Evolutionary conservation across 2,113 vertebrate species (phyloP), one percentile per base, ranked within the genome.

Genomic region (Delphinus delphis): DNA sequence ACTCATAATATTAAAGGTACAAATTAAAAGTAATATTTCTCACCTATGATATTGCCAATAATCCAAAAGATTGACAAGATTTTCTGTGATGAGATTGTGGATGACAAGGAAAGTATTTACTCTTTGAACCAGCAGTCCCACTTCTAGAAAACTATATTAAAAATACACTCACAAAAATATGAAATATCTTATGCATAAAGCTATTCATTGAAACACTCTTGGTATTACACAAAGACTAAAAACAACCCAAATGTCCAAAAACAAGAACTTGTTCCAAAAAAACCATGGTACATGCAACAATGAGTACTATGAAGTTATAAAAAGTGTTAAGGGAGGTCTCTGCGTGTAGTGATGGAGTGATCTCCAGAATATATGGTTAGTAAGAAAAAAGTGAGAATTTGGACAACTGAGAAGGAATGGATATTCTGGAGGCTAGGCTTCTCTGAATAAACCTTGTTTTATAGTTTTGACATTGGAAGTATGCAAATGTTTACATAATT

Each of bases 121-220:
- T 87, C 47, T 88, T 76, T 68, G 60, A 53, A 70, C 2, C 17
- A 47, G 44, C 41, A 77, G 38, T 70, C 63, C 7, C 15, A 67
- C 21, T 84, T 93, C 50, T 76, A 44, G 53, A n/a, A 89, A 77
- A 28, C 53, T 77, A 62, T 63, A 23, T 53, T 83, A 36, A 84
- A 88, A 93, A 93, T 62, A 63, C 6, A 76, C 50, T 67, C 38
- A 41, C 50, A 93, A 93, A 93, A 88, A 21, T 74, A 92, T 36
- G 68, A 90, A 95, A 55, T 62, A 23, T 63, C 38, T 50, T 38
- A 47, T 50, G 62, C n/a, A 50, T 85, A 76, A 76, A 38, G 26
- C 47, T 76, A 26, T 74, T 81, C 31, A 71, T 1, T 93, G 84
- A 93, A 83, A 62, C 38, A 81, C 17, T 53, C 28, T 89, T 60